Base-by-base conservation (phyloP, 2,888 invertebrate genomes). In the Mythimna albipuncta region DNA sequence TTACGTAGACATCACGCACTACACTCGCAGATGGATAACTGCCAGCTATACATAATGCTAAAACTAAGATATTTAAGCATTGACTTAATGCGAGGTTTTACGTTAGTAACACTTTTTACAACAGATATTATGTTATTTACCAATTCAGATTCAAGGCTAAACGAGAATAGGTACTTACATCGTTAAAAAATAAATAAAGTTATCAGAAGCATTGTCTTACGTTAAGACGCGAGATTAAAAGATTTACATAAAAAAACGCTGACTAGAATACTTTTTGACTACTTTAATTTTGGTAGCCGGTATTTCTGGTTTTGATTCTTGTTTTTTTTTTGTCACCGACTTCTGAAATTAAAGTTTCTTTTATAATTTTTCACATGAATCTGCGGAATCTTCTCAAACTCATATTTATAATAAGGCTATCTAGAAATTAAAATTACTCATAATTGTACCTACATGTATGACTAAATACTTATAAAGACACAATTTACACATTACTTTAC, bases 61-160 rank as follows among this genome's bases (percentile, higher is more conserved):
- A 54, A 52, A 64, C 57, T 0, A 21, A 58, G 41, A 68, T 64
- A 26, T 66, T 72, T 72, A 59, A 19, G 19, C 50, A n/a, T 26
- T 52, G 63, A 64, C 13, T 6, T 52, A 38, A 13, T 26, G n/a
- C 2, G 10, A 54, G 13, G 19, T 50, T 61, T 67, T 41, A 21
- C 19, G 54, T 26, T 54, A 38, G 11, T 63, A 63, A 61, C 52
- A 57, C 32, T 57, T 52, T 77, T 63, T 52, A 52, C 26, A 38
- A 64, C 47, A 10, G 41, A 26, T 44, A 50, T 1, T 41, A 21
- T 59, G 59, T 59, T 44, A 44, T 47, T 13, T 59, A 41, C 59
- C n/a, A 21, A 41, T 21, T 52, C 58, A 50, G 55, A 69, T 57
- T 77, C 79, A 80, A 78, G 69, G 82, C 21, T 69, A 66, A 35